Percentiles rank a stretch among this genome's conserved stretches.
phyloP scores from a whole-genome alignment of 1,140 invertebrate species.

The Nasonia vitripennis region DNA sequence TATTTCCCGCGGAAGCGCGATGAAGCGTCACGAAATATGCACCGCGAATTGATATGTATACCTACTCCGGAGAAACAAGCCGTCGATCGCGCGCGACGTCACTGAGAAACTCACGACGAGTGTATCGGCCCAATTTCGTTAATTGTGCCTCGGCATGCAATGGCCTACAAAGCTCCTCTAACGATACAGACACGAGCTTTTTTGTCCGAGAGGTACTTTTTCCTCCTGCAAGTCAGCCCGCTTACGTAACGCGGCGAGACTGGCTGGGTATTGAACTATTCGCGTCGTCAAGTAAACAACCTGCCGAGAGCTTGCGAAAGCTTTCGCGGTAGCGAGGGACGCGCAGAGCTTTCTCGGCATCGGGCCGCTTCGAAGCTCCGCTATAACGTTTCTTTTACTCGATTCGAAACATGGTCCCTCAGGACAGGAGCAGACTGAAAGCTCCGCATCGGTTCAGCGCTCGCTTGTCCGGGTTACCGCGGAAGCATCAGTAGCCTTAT shows the following conservation, averaged over 20 bases:
- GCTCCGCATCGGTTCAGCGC: neutral
- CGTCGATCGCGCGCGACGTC: slow-evolving; percentile 1
- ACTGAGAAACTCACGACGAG: neutral
- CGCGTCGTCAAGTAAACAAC: slow-evolving; percentile 72
- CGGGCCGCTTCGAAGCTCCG: neutral
- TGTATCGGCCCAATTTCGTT: slow-evolving; percentile 20
- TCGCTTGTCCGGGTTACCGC: neutral
- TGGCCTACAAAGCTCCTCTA: slow-evolving; percentile 33
- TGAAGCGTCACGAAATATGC: neutral
- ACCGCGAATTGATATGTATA: neutral
- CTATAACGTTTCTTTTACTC: no score
- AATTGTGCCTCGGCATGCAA: slow-evolving; percentile 13
- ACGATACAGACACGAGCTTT: neutral
- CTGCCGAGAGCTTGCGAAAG: slow-evolving; percentile 23
- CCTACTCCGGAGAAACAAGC: neutral
- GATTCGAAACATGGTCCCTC: neutral
- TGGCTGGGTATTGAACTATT: slow-evolving; percentile 68
- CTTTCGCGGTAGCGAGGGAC: neutral
- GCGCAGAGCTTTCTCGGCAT: neutral
- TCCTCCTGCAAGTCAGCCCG: neutral
- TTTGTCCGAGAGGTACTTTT: neutral
- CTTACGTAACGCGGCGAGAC: slow-evolving; percentile 20
- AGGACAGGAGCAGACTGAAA: neutral
- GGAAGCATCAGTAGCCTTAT: no score
- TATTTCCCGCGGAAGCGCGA: no score